Conservation (phyloP, 2,888 invertebrate species). For the Kuschelorhynchus macadamiae region DNA sequence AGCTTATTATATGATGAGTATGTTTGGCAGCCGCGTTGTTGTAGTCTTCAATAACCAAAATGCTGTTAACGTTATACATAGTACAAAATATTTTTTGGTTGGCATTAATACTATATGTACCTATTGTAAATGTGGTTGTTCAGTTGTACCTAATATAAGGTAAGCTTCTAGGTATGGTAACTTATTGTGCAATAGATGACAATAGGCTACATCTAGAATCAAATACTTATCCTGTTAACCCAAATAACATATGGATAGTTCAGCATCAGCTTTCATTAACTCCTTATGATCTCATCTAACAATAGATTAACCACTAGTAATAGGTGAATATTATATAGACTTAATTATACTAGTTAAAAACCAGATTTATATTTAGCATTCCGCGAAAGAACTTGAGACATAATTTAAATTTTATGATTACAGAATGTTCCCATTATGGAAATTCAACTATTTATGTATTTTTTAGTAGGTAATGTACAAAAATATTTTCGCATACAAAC, state of each 20-base stretch:
- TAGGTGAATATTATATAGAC: neutral
- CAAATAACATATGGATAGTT: slow-evolving; percentile 1
- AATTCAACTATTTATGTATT: no score
- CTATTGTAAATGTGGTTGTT: neutral
- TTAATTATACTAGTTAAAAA: neutral
- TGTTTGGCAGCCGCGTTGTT: no score
- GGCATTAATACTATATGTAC: slow-evolving; percentile 20
- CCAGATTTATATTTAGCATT: no score
- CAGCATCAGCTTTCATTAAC: slow-evolving; percentile 32
- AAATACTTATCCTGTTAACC: slow-evolving; percentile 7
- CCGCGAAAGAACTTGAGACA: no score
- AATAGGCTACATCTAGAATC: neutral
- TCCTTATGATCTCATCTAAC: slow-evolving; percentile 30
- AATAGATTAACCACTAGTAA: neutral
- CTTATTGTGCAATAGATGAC: slow-evolving; percentile 21
- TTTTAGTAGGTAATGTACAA: no score
- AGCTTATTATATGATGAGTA: no score
- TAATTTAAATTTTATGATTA: no score
- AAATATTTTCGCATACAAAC: no score
- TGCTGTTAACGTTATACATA: no score
- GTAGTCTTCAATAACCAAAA: no score
- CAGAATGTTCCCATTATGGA: no score
- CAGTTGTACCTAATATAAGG: neutral
- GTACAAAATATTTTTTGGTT: slow-evolving; percentile 13
- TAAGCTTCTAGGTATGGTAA: neutral